A percentile compares a stretch with the other conserved stretches of the same genome.
These are phyloP conservation scores for Coryphaenoides rupestris DNA, from an alignment of 2,113 vertebrate genomes.

Conservation along the genomic window DNA sequence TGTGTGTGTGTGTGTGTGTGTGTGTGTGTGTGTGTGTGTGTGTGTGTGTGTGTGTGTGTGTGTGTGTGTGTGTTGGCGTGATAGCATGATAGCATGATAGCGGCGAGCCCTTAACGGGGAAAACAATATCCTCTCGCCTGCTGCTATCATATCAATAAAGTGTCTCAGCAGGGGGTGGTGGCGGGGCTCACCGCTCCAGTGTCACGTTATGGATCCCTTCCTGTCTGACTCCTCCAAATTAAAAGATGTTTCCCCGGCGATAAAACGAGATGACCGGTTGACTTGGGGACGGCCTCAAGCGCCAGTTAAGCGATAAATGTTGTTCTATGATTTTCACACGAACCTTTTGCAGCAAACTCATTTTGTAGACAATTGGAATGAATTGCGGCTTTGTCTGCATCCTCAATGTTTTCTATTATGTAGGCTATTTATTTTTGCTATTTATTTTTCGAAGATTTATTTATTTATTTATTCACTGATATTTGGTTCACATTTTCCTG, in stretches of 20 bases:
- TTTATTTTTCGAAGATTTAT: too few species aligned
- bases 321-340: background rate
- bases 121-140: slow-evolving; percentile 42
- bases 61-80: too few species aligned
- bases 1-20: too few species aligned
- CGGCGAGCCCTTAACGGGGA: slow-evolving; percentile 33
- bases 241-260: slow-evolving; percentile 60
- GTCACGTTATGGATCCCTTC: slow-evolving; percentile 52
- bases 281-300: slow-evolving; percentile 1
- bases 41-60: too few species aligned
- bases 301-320: background rate
- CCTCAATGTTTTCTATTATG: too few species aligned
- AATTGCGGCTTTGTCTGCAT: too few species aligned
- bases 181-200: slow-evolving; percentile 40
- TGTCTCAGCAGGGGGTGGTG: slow-evolving; percentile 42
- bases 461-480: too few species aligned
- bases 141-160: slow-evolving; percentile 52
- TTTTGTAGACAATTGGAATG: too few species aligned
- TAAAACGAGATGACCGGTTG: slow-evolving; percentile 44
- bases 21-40: too few species aligned
- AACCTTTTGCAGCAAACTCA: too few species aligned
- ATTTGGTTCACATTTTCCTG: too few species aligned
- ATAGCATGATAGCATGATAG: slow-evolving; percentile 31
- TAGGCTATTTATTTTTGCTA: too few species aligned
- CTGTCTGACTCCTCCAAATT: slow-evolving; percentile 63